Evolutionary conservation across 2,113 vertebrate species (phyloP).

Genomic region (Siniperca chuatsi): DNA sequence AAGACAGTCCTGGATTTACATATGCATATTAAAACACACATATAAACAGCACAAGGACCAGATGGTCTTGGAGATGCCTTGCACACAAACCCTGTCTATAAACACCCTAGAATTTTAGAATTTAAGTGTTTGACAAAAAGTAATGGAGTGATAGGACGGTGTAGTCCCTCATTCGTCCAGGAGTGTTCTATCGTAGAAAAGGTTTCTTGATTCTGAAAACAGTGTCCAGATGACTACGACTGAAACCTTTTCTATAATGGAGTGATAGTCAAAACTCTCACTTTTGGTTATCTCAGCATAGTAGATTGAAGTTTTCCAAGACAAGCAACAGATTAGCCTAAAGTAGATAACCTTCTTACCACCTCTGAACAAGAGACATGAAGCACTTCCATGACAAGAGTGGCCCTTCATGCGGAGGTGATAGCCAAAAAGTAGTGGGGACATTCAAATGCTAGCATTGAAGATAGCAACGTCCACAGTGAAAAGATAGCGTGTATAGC

Average conservation of each 20-base stretch:
- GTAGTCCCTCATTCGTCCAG: too few relatives aligned
- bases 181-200: too few relatives aligned
- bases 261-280: slow-evolving; percentile 14
- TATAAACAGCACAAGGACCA: slow-evolving; percentile 15
- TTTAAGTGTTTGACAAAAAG: slow-evolving; percentile 33
- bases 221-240: too few relatives aligned
- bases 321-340: slow-evolving; percentile 18
- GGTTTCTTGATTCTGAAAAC: too few relatives aligned
- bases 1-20: slow-evolving; percentile 41
- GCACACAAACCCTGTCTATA: slow-evolving; percentile 6
- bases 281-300: slow-evolving; percentile 17
- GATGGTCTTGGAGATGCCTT: slow-evolving; percentile 34
- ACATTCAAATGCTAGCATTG: slow-evolving; percentile 23
- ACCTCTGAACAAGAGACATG: slow-evolving; percentile 13
- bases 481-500: slow-evolving; percentile 4
- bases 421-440: slow-evolving; percentile 24
- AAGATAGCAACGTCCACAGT: neutral
- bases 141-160: slow-evolving; percentile 3
- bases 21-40: slow-evolving; percentile 36
- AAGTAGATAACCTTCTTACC: slow-evolving; percentile 35
- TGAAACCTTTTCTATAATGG: too few relatives aligned
- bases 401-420: slow-evolving; percentile 22
- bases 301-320: slow-evolving; percentile 11
- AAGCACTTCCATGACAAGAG: slow-evolving; percentile 35
- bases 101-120: slow-evolving; percentile 5